Conservation (phyloP, 2,113 vertebrate species). For the Ariopsis seemanni region DNA sequence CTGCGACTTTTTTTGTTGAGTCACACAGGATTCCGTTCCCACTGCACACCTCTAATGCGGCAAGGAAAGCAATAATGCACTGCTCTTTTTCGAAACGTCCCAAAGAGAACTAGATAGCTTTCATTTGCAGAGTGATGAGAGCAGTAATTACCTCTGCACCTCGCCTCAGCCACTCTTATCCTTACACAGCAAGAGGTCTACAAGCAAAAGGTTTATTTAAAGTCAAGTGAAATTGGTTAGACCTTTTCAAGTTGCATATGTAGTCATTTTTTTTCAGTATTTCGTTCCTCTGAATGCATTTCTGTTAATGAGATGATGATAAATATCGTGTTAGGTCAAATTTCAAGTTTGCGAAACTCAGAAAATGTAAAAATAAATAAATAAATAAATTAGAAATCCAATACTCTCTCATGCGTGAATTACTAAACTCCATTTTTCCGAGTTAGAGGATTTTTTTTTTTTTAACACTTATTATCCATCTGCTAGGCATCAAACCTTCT, state of each 20-base stretch:
- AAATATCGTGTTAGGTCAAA: not conserved
- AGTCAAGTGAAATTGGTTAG: not conserved
- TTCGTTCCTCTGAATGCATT: not conserved
- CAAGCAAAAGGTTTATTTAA: slow-evolving; percentile 28
- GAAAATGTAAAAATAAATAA: not conserved
- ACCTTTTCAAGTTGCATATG: not conserved
- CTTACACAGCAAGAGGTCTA: slow-evolving; percentile 45
- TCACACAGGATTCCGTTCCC: not conserved
- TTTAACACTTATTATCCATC: not conserved
- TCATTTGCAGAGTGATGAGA: slow-evolving; percentile 52
- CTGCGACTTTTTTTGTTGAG: not conserved
- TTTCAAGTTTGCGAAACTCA: not conserved
- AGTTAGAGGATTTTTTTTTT: not conserved
- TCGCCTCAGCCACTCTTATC: slow-evolving; percentile 40
- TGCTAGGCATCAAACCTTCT: not conserved
- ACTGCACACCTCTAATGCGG: not conserved
- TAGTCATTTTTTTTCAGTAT: not conserved
- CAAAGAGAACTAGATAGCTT: slow-evolving; percentile 35
- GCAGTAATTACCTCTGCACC: slow-evolving; percentile 49
- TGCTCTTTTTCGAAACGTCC: slow-evolving; percentile 30
- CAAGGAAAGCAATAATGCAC: slow-evolving; percentile 32
- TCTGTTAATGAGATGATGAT: not conserved
- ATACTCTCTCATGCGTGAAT: not conserved
- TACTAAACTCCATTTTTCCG: not conserved
- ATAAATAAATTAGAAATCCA: not conserved